These are phyloP conservation scores for Paracentrotus lividus DNA, from an alignment of 53 echinoderm and acorn worm species.

Conservation along the genomic window DNA sequence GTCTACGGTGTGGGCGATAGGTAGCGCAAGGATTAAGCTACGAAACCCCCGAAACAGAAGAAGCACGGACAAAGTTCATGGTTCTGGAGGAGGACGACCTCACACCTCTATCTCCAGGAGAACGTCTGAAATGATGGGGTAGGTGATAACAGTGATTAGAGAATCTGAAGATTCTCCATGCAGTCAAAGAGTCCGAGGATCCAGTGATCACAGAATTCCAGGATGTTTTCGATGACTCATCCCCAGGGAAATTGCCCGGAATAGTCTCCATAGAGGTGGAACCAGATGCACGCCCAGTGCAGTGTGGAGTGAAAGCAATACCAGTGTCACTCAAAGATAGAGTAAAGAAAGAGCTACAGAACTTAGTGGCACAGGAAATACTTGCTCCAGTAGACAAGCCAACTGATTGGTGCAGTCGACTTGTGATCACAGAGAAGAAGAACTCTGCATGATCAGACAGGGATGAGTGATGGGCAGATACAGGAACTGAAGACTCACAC, in stretches of 20 bases:
- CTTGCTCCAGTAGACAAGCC: no score
- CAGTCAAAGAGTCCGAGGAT: neutral
- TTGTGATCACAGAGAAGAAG: neutral
- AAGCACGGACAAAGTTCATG: slow-evolving; percentile 19
- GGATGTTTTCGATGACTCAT: no score
- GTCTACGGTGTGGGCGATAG: slow-evolving; percentile 25
- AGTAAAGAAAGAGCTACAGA: neutral
- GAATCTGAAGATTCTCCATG: slow-evolving; percentile 58
- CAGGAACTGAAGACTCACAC: slow-evolving; percentile 15
- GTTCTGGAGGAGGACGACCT: slow-evolving; percentile 24
- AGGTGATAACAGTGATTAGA: slow-evolving; percentile 73
- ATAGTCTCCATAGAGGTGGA: neutral
- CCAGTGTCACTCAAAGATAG: slow-evolving; percentile 43
- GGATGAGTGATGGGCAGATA: slow-evolving; percentile 31
- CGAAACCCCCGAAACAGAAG: neutral
- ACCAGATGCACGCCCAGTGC: slow-evolving; percentile 29
- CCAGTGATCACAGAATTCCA: neutral
- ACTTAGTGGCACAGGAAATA: neutral
- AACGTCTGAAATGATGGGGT: slow-evolving; percentile 66
- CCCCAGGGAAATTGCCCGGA: slow-evolving; percentile 33
- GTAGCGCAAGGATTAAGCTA: slow-evolving; percentile 23
- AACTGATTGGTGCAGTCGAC: no score
- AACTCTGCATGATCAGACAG: neutral
- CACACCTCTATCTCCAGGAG: slow-evolving; percentile 54
- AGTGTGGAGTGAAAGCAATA: slow-evolving; percentile 12